Conservation (phyloP, 2,888 invertebrate genomes). For the Drosophila anceps region DNA sequence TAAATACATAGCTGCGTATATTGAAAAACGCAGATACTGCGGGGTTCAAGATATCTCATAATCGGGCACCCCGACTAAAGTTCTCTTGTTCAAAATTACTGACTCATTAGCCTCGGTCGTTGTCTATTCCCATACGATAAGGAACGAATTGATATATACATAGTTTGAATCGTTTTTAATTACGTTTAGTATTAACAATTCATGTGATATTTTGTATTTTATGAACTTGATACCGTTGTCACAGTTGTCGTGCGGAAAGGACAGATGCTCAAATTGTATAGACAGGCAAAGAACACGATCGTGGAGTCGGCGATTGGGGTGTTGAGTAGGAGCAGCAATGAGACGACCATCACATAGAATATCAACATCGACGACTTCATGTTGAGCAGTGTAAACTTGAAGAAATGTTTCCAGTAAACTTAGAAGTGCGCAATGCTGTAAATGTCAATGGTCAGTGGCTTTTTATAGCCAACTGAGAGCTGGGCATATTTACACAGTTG, state of each 20-base stretch:
- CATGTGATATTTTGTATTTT: background rate
- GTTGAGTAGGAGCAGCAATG: conserved; percentile 37
- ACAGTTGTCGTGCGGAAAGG: conserved; percentile 48
- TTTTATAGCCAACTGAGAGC: conserved; percentile 19
- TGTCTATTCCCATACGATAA: no score
- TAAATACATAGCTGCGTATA: no score
- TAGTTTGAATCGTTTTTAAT: background rate
- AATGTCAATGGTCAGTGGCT: background rate
- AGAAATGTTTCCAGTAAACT: background rate
- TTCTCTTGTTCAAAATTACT: no score
- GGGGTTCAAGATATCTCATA: no score
- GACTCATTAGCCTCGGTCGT: no score
- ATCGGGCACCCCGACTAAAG: no score
- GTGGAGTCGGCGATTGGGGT: conserved; percentile 45
- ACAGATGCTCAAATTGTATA: conserved; percentile 44
- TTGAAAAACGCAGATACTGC: no score
- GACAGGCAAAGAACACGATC: conserved; percentile 46
- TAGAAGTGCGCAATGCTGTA: conserved; percentile 18
- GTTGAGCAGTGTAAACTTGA: background rate
- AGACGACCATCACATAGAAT: conserved; percentile 34
- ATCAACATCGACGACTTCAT: conserved; percentile 46
- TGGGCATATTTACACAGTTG: conserved; percentile 49
- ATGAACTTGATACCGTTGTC: background rate
- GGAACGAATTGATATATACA: no score
- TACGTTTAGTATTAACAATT: background rate